Evolutionary conservation across 2,888 invertebrate genomes (phyloP), one percentile per base, ranked within the genome.

Genomic region (Papilio protenor): DNA sequence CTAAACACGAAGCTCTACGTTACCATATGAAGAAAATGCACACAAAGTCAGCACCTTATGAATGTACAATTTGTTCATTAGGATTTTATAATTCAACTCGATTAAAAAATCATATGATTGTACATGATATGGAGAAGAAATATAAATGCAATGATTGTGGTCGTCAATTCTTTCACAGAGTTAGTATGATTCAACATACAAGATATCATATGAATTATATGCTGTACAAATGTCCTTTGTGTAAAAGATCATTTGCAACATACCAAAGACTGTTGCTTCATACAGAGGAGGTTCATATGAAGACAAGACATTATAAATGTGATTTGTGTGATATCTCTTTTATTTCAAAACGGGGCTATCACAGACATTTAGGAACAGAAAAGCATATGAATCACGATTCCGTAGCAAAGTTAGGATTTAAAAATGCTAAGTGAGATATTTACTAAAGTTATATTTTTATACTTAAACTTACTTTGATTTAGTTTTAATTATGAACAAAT

Each of bases 1-100:
- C 57, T 0, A 81, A 23, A 0, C 1, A 1, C 0, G 0, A 1
- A 0, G 47, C 76, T 0, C 82, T 81, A 6, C 47, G 18, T 0
- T 45, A 81, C 0, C 88, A 88, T n/a, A 84, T 82, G 0, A 71
- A 82, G 3, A 77, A 70, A 1, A 45, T n/a, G 40, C 88, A 88
- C 49, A 85, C 85, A 0, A 77, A 81, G 0, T 84, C 83, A 6
- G 79, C 55, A 11, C 83, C 84, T 0, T 84, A n/a, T 59, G 40
- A 79, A 4, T 88, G 87, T 66, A 69, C 81, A 0, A 12, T 83
- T 0, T 88, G 87, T 59, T 57, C 79, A 0, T 70, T 71, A 5
- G 80, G 55, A 23, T 81, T 82, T 6, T 59, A 16, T 0, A 84
- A 84, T 11, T 6, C 0, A 0, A 45, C 21, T 0, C 82, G 82